Evolutionary conservation across 30 jellyfish, hydroid and myxozoan species (phyloP), one percentile per base, ranked within the genome.

Genomic region (Morbakka virulenta): DNA sequence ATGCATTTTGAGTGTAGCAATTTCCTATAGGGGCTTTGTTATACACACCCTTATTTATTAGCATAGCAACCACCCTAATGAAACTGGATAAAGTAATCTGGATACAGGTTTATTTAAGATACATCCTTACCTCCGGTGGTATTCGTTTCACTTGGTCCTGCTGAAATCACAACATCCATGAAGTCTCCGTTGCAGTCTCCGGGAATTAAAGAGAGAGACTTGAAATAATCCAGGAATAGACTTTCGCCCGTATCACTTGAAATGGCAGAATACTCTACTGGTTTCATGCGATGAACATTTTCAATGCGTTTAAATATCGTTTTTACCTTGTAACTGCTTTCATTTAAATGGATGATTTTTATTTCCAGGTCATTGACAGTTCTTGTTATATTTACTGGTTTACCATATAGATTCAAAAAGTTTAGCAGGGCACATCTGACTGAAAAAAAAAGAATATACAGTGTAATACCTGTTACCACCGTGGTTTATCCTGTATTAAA

Each of bases 111-210:
- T n/a, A n/a, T n/a, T n/a, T n/a, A n/a, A n/a, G n/a, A n/a, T n/a
- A n/a, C n/a, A n/a, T n/a, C n/a, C n/a, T 61, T 64, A 81, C 92
- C 70, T 52, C 28, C n/a, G n/a, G n/a, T n/a, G n/a, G n/a, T n/a
- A n/a, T n/a, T n/a, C n/a, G n/a, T n/a, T n/a, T 62, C 67, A 50
- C 13, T 50, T 50, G 67, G 52, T 50, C 20, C 36, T 4, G 74
- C 20, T 1, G 95, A 34, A 0, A 85, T 48, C 11, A 51, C 50
- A 20, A 85, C 89, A 51, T 85, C 90, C 4, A 85, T 72, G 34
- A 74, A 85, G 1, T 62, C 76, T 1, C 69, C 86, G 47, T 76
- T 86, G 62, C 95, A 85, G 49, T 85, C 95, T 36, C 95, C 95
- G 0, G 95, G 95, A 77, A 71, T 76, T 1, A 85, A 22, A 0